Base-by-base conservation (phyloP, 23 tunicate genomes). In the Diplosoma virens region DNA sequence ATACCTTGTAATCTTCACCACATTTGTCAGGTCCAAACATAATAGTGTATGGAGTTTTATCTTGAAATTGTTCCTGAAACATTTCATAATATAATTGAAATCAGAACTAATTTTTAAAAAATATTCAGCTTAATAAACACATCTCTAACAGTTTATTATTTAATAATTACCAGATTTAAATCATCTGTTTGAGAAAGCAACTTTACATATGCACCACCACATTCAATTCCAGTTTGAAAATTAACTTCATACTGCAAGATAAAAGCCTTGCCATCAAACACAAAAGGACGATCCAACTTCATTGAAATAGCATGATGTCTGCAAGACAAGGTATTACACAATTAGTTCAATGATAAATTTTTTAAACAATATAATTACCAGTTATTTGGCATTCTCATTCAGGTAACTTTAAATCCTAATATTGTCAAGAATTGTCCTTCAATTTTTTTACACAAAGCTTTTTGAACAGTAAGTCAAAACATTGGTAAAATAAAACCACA, bases 11-110 rank as follows among this genome's bases (percentile, higher is more conserved):
- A 66, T 83, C 89, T 73, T 87, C 98, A 0, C 98, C 98, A 61
- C 98, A 93, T 56, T 93, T 93, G 90, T 93, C 98, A 11, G 98
- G 98, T 37, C 98, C 98, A 78, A 93, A 93, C 98, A 93, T 93
- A 59, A 93, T 86, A 32, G 98, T 87, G 90, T 81, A 93, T 0
- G 89, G 86, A 25, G 94, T 93, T 55, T 87, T 82, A 79, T 93
- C 89, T 11, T 87, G 80, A 54, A 93, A 93, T 27, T 75, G 35
- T 31, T 80, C 52, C 97, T 89, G 59, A 0, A 77, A 52, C 31
- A 11, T n/a, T 3, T n/a, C n/a, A n/a, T n/a, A n/a, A n/a, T n/a
- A n/a, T n/a, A n/a, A n/a, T n/a, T n/a, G n/a, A n/a, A n/a, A n/a
- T n/a, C n/a, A n/a, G n/a, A n/a, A n/a, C n/a, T n/a, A 58, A 58